Percentiles rank a stretch among this genome's conserved stretches.
phyloP scores from a whole-genome alignment of 2,113 vertebrate species.

The Solea solea region DNA sequence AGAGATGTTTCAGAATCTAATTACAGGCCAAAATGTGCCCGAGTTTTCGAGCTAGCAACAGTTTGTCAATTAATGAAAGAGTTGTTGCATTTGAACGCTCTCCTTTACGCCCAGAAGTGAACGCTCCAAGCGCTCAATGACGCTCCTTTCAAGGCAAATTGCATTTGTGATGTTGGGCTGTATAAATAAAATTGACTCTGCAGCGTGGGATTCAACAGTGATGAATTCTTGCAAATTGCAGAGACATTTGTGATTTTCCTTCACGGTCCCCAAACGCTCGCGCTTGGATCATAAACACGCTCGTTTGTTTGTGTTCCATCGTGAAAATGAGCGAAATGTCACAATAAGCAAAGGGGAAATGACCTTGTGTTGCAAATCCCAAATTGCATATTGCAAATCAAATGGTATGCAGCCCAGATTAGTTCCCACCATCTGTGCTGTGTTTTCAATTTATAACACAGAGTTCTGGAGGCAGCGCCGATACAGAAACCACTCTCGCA shows the following conservation, averaged over 20 bases:
- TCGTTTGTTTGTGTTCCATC: neutral
- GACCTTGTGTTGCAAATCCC: neutral
- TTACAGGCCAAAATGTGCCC: too few species aligned
- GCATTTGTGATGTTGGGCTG: too few species aligned
- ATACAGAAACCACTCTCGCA: too few species aligned
- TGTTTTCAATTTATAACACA: neutral
- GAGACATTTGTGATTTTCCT: neutral
- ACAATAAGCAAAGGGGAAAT: neutral
- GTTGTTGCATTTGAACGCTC: neutral
- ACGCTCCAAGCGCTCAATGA: too few species aligned
- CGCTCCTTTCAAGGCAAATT: too few species aligned
- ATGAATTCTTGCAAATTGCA: neutral
- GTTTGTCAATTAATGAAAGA: too few species aligned
- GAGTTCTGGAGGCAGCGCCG: neutral
- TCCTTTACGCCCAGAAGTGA: neutral
- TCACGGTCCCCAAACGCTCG: neutral
- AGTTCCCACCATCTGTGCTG: neutral
- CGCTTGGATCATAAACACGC: neutral
- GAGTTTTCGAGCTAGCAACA: too few species aligned
- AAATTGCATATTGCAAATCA: neutral
- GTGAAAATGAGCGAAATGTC: neutral
- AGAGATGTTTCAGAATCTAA: too few species aligned
- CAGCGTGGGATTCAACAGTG: neutral
- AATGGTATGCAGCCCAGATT: neutral
- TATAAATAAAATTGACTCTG: neutral